phyloP scores from a whole-genome alignment of 2,797 vertebrate species.

The Artibeus jamaicensis region DNA sequence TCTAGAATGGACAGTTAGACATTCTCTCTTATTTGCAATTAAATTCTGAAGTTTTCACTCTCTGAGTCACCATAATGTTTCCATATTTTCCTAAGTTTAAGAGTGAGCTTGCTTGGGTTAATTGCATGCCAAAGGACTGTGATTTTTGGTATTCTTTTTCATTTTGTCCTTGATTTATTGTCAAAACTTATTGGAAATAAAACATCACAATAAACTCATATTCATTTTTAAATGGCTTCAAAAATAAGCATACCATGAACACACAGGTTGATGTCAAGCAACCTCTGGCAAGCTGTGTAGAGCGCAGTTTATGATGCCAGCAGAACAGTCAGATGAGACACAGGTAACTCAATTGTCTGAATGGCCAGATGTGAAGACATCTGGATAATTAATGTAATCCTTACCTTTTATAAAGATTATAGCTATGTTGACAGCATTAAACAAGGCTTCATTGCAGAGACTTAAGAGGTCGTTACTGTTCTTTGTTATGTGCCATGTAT shows the following conservation, averaged over 20 bases:
- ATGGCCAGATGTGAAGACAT: not conserved
- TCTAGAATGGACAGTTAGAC: slow-evolving; percentile 31
- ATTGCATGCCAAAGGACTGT: slow-evolving; percentile 29
- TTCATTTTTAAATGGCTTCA: slow-evolving; percentile 16
- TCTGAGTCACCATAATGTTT: slow-evolving; percentile 26
- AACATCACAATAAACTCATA: not conserved
- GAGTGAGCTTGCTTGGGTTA: slow-evolving; percentile 57
- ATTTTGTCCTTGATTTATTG: slow-evolving; percentile 40
- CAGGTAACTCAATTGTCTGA: not conserved
- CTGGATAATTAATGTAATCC: not conserved
- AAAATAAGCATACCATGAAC: not conserved
- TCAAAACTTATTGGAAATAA: not conserved
- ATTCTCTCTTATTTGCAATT: slow-evolving; percentile 62
- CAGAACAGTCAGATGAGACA: not conserved
- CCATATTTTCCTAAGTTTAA: slow-evolving; percentile 41
- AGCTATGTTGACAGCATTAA: not conserved
- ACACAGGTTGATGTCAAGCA: not conserved
- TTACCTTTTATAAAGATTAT: not conserved
- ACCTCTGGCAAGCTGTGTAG: not conserved
- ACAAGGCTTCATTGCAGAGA: not conserved
- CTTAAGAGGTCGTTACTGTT: not conserved
- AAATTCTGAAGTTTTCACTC: slow-evolving; percentile 55
- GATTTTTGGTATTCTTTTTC: slow-evolving; percentile 44
- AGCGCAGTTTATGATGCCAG: not conserved
- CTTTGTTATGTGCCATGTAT: not conserved